phyloP scores from a whole-genome alignment of 2,113 vertebrate genomes.

The Pygoscelis antarcticus region DNA sequence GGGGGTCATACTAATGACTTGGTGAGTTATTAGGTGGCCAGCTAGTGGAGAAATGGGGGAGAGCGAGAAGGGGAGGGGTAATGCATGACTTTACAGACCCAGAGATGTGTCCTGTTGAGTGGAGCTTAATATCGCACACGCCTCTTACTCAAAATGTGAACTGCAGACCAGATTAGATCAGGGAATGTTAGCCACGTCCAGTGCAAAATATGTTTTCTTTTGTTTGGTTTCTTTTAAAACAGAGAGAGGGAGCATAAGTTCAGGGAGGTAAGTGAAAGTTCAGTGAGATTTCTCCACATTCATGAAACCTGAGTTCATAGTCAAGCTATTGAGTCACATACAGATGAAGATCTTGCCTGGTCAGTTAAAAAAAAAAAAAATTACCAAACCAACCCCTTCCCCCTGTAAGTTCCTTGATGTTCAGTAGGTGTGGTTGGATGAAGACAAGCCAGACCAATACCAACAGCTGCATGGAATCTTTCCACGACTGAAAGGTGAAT shows the following conservation, averaged over 20 bases:
- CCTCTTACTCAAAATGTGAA: background rate
- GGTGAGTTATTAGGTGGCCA: background rate
- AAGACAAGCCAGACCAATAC: conserved; percentile 57
- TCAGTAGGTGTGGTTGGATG: conserved; percentile 47
- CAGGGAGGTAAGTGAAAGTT: conserved; percentile 46
- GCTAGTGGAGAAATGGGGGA: background rate
- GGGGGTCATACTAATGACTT: background rate
- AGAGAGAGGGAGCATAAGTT: conserved; percentile 15
- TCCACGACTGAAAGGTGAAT: conserved; percentile 62
- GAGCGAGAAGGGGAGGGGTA: background rate
- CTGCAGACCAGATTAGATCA: conserved; percentile 18
- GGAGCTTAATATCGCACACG: background rate
- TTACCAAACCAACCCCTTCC: background rate
- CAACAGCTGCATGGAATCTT: conserved; percentile 68
- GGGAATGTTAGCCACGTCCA: conserved; percentile 25
- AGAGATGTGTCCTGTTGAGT: background rate
- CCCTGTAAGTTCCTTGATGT: conserved; percentile 45
- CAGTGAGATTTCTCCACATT: conserved; percentile 41
- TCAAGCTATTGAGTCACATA: conserved; percentile 21
- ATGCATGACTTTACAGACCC: background rate
- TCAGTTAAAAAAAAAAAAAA: background rate
- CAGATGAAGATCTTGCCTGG: conserved; percentile 3
- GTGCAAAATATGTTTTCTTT: conserved; percentile 15
- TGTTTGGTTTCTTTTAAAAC: conserved; percentile 28
- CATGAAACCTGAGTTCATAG: conserved; percentile 44